These are phyloP conservation scores for Agrochola lychnidis DNA, from an alignment of 2,888 invertebrate species.

Conservation along the genomic window DNA sequence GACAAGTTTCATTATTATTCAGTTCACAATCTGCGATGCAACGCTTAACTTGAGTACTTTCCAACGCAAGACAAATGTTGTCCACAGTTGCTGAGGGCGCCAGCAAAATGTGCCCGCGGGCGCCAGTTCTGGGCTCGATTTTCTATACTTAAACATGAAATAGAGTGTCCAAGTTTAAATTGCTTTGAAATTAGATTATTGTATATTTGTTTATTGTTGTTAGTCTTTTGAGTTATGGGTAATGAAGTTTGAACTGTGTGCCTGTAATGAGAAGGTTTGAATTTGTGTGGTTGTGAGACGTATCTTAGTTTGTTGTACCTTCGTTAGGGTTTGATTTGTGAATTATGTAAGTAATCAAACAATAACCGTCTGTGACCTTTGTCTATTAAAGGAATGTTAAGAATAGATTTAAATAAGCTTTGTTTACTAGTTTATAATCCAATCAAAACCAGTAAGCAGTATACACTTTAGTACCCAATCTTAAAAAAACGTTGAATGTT, in stretches of 20 bases:
- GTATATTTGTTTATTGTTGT: slow-evolving; percentile 40
- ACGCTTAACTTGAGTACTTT: slow-evolving; percentile 63
- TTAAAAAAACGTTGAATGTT: too few species aligned
- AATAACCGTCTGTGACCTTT: not conserved
- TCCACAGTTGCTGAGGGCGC: slow-evolving; percentile 5
- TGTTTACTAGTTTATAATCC: not conserved
- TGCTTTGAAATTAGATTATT: slow-evolving; percentile 59
- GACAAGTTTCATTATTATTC: slow-evolving; percentile 71
- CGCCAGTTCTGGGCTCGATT: slow-evolving; percentile 28
- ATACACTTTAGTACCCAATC: not conserved
- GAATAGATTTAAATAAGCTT: not conserved
- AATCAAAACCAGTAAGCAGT: not conserved
- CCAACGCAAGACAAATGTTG: slow-evolving; percentile 39
- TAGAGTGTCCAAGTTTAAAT: slow-evolving; percentile 56
- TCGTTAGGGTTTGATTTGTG: not conserved
- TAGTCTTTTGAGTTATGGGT: slow-evolving; percentile 14
- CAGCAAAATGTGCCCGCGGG: not conserved
- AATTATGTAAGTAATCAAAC: not conserved
- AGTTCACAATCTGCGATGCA: slow-evolving; percentile 70
- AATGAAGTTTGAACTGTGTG: slow-evolving; percentile 7
- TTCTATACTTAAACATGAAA: slow-evolving; percentile 51
- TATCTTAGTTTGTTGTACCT: not conserved
- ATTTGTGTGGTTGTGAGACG: not conserved
- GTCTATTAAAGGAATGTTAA: not conserved
- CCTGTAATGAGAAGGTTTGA: not conserved